Conservation (phyloP, 2,797 vertebrate species). For the Eurystomus glaucurus region DNA sequence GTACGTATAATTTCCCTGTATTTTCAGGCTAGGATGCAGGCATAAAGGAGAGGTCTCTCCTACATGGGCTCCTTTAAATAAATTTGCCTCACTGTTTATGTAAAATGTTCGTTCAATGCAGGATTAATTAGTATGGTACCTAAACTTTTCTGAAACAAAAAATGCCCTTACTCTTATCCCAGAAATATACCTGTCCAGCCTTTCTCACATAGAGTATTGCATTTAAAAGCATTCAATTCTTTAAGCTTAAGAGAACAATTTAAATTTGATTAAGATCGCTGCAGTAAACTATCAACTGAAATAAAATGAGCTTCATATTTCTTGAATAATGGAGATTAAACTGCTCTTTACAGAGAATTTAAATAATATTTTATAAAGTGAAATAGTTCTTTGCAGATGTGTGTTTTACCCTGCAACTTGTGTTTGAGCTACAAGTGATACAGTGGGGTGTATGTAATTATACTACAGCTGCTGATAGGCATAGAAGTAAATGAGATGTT, state of each 20-base stretch:
- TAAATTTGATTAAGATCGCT: neutral
- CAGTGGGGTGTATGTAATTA: neutral
- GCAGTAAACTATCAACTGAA: neutral
- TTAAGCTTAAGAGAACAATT: neutral
- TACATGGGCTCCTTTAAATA: neutral
- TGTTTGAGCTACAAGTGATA: neutral
- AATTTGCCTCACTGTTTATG: neutral
- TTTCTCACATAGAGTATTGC: neutral
- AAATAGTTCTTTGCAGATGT: neutral
- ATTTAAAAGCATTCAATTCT: neutral
- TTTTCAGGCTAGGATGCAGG: neutral
- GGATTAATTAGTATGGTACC: neutral
- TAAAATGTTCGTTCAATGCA: neutral
- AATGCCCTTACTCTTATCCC: neutral
- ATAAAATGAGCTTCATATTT: neutral
- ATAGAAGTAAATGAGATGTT: slow-evolving; percentile 42
- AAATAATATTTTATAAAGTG: neutral
- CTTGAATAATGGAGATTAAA: neutral
- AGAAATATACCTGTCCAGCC: neutral
- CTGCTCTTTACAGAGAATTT: neutral
- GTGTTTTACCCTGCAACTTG: neutral
- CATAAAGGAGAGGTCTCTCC: neutral
- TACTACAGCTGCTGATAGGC: neutral
- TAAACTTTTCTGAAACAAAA: neutral
- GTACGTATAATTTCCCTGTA: neutral